Evolutionary conservation across 2,113 vertebrate species (phyloP), one percentile per base, ranked within the genome.

Genomic region (Rutilus rutilus): DNA sequence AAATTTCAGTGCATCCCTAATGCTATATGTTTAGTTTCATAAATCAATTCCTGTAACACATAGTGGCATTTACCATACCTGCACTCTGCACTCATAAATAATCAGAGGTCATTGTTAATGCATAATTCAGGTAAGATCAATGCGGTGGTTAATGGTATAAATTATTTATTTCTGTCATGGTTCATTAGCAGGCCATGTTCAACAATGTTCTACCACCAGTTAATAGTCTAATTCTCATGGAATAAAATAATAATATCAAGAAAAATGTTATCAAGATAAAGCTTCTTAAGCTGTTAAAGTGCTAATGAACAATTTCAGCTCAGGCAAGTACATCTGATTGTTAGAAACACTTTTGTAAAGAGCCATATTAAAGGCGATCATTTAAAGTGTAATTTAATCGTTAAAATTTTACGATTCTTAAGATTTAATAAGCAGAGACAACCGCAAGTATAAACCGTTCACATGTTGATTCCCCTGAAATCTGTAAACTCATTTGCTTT

Each of bases 101-200:
- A 89, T 79, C 74, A 33, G 60, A 90, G 23, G 52, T 65, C 82
- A 19, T 64, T 64, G 83, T 87, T 69, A 82, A 86, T 89, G 80
- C 84, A 88, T 91, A 76, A 88, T 87, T 88, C 87, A 86, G 67
- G 59, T 65, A 62, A 86, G 59, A 85, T 73, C 64, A 79, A 57
- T 17, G 45, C 25, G 50, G 65, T 7, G n/a, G 78, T 80, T 87
- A 88, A 85, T 88, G 83, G 85, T 89, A 79, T 57, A 87, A 85
- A 87, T 89, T 15, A 83, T 88, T 88, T 42, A 64, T 86, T 86
- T 85, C 85, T 33, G 60, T 73, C 69, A 14, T 25, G 52, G 57
- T 64, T 86, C 71, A 59, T 64, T 74, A 67, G 19, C 36, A 33
- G 21, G n/a, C 62, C 19, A 9, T 27, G 67, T 78, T 81, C n/a